Evolutionary conservation across 1,140 invertebrate genomes (phyloP), one percentile per base, ranked within the genome.

Genomic region (Solen grandis): DNA sequence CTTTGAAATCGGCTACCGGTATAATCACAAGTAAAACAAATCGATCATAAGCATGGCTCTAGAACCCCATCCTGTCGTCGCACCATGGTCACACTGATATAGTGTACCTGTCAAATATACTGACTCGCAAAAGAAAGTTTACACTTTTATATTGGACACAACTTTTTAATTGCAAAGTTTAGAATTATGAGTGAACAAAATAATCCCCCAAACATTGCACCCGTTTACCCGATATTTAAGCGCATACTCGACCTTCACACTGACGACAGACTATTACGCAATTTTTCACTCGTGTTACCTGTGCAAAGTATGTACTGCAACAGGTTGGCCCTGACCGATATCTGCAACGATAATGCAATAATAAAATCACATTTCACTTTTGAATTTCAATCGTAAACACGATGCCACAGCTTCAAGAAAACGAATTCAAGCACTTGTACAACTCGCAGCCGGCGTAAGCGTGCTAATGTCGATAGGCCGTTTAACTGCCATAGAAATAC

Each of bases 371-470:
- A 38, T 2, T 38, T 4, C 13, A 66, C 4, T 38, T 66, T 38
- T 14, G 33, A 66, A 66, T 66, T 66, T 41, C 63, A n/a, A n/a
- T n/a, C n/a, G n/a, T n/a, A n/a, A n/a, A n/a, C n/a, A 66, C 63
- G 36, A 66, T 66, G 19, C 63, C 63, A 66, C 36, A 36, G 31
- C 10, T 38, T 38, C 13, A 38, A 14, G 35, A 38, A 38, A 36
- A 41, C 63, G 63, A 38, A 36, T 38, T 14, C 31, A 66, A 33
- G 36, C 22, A 38, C 31, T 16, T 38, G n/a, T 38, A 33, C 63
- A 13, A n/a, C n/a, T n/a, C n/a, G n/a, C 27, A 29, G 13, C 29
- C n/a, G 59, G 59, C 5, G 13, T 27, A 10, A 29, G 5, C 29
- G 36, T 38, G 31, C 19, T 66, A 13, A 41, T 36, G 63, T 38